Conservation (phyloP, 2,797 vertebrate genomes). For the Aythya fuligula region DNA sequence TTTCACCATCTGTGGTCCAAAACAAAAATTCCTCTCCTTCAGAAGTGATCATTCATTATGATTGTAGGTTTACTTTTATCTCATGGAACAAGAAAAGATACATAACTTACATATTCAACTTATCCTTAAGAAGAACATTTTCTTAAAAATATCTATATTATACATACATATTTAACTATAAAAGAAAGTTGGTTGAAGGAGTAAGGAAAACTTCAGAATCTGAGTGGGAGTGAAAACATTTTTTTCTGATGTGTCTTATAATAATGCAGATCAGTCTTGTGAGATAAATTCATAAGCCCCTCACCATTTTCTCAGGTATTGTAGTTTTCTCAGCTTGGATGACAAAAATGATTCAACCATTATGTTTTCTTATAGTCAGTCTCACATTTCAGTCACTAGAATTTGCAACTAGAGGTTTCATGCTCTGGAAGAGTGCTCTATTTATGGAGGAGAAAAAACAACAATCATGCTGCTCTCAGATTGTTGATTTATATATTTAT, state of each 20-base stretch:
- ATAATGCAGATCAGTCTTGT: not conserved
- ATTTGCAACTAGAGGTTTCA: slow-evolving; percentile 2
- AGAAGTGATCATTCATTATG: not conserved
- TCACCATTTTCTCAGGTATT: not conserved
- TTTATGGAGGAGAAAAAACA: slow-evolving; percentile 9
- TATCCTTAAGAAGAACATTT: not conserved
- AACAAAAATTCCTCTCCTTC: not conserved
- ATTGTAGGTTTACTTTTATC: not conserved
- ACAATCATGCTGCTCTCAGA: not conserved
- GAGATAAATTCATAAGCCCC: not conserved
- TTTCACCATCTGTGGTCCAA: not conserved
- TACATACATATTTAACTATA: not conserved
- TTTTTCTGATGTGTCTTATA: not conserved
- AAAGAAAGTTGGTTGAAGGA: not conserved
- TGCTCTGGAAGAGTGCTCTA: not conserved
- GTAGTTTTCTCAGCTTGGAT: not conserved
- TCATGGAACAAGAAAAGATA: not conserved
- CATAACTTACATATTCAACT: not conserved
- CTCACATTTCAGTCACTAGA: not conserved
- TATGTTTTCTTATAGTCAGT: not conserved
- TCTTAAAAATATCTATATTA: not conserved
- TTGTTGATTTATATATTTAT: not conserved
- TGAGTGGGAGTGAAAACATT: not conserved
- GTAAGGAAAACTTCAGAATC: not conserved
- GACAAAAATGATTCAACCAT: not conserved